phyloP scores from a whole-genome alignment of 30 jellyfish, hydroid and myxozoan species.

The Hydra vulgaris region DNA sequence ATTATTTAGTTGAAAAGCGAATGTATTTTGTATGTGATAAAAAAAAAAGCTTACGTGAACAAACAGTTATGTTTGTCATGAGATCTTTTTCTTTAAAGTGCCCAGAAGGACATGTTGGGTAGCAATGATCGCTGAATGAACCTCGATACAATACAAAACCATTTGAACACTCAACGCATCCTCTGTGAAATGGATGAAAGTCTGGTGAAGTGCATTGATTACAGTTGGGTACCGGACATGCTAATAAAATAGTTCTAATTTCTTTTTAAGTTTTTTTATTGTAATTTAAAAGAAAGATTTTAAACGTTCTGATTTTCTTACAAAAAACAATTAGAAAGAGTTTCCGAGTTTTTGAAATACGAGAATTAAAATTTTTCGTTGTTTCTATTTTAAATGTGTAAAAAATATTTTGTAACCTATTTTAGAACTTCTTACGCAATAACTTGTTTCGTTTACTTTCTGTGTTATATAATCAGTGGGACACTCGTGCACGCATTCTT shows the following conservation, averaged over 20 bases:
- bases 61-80: constrained; percentile 11
- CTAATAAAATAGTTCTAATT: background rate
- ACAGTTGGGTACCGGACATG: constrained; percentile 23
- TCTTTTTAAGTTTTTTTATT: too few relatives aligned
- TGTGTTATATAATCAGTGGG: constrained; percentile 12
- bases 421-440: background rate
- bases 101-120: constrained; percentile 30
- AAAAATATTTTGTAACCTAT: background rate
- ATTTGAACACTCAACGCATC: constrained; percentile 18
- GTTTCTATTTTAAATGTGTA: too few relatives aligned
- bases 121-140: constrained; percentile 27
- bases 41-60: constrained; percentile 18
- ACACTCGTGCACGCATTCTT: constrained; percentile 23
- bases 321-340: too few relatives aligned
- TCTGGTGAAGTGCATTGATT: constrained; percentile 11
- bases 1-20: too few relatives aligned
- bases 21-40: too few relatives aligned
- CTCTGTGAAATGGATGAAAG: constrained; percentile 22
- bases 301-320: too few relatives aligned
- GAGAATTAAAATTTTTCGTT: too few relatives aligned
- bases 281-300: too few relatives aligned
- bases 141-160: constrained; percentile 22
- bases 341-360: too few relatives aligned
- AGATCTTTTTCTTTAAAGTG: constrained; percentile 2
- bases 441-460: background rate